Evolutionary conservation across 2,888 invertebrate species (phyloP).

Genomic region (Nomada flava): DNA sequence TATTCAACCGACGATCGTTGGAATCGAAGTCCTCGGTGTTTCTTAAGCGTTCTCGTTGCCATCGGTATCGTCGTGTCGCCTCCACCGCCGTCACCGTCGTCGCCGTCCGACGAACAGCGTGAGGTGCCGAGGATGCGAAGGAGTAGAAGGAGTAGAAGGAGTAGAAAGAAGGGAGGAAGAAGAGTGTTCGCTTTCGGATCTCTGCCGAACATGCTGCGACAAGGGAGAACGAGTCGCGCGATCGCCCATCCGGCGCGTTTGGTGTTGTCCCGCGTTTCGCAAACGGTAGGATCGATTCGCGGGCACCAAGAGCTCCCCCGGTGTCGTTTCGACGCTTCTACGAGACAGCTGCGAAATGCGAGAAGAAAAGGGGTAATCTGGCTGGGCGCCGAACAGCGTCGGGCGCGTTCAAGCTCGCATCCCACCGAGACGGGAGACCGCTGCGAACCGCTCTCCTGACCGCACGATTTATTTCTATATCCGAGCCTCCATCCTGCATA

Average conservation of each 20-base stretch:
- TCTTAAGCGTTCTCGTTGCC: too few species aligned
- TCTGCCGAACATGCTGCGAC: neutral
- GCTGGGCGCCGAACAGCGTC: too few species aligned
- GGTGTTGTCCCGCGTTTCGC: neutral
- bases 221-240: neutral
- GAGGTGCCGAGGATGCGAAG: neutral
- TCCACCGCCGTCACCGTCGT: neutral
- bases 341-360: neutral
- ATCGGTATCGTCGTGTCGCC: too few species aligned
- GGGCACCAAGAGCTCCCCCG: constrained; percentile 6
- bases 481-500: constrained; percentile 6
- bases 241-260: neutral
- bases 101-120: neutral
- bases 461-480: constrained; percentile 20
- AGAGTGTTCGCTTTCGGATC: neutral
- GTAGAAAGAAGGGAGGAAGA: neutral
- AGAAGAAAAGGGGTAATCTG: too few species aligned
- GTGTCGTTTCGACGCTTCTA: constrained; percentile 19
- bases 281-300: neutral
- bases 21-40: neutral
- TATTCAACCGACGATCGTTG: constrained; percentile 65
- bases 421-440: neutral
- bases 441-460: neutral
- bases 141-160: too few species aligned
- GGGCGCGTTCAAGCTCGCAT: neutral